These are phyloP conservation scores for Drosophila littoralis DNA, from an alignment of 1,140 invertebrate genomes.

Conservation along the genomic window DNA sequence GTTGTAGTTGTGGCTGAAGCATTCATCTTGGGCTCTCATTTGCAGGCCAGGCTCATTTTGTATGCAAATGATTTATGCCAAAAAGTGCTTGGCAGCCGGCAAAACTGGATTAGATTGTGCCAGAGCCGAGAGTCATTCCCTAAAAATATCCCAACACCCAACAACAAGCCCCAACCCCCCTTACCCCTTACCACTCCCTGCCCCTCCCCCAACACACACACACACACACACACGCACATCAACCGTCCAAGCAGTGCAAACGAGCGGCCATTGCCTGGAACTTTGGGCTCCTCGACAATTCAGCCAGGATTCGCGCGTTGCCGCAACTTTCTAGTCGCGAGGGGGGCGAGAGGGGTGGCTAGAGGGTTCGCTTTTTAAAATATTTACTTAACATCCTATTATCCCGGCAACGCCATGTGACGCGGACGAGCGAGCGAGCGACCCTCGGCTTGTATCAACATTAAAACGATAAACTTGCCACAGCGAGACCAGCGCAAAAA, in stretches of 20 bases:
- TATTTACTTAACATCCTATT: constrained; percentile 83
- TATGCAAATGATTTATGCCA: constrained; percentile 84
- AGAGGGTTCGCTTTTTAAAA: constrained; percentile 68
- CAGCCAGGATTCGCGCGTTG: constrained; percentile 26
- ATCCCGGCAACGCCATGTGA: constrained; percentile 64
- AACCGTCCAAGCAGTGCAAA: constrained; percentile 24
- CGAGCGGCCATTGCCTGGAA: constrained; percentile 63
- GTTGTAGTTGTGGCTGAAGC: constrained; percentile 52
- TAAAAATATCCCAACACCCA: constrained; percentile 11
- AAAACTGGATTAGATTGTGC: constrained; percentile 79
- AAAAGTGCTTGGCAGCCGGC: constrained; percentile 69
- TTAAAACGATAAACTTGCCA: constrained; percentile 81
- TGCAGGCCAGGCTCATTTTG: constrained; percentile 77
- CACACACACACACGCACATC: no score
- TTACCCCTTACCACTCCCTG: constrained; percentile 8
- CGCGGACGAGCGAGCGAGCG: constrained; percentile 57
- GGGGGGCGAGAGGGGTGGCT: not conserved
- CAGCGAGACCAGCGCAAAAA: constrained; percentile 46
- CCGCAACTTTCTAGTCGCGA: not conserved
- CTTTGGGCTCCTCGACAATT: constrained; percentile 63
- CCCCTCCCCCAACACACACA: constrained; percentile 3
- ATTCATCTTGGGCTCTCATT: constrained; percentile 78
- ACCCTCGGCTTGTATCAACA: constrained; percentile 77
- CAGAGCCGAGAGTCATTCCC: constrained; percentile 61
- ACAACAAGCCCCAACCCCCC: not conserved